Percentiles rank a stretch among this genome's conserved stretches.
phyloP scores from a whole-genome alignment of 92 coral and sea anemone species.

The Phenganax subtilis region DNA sequence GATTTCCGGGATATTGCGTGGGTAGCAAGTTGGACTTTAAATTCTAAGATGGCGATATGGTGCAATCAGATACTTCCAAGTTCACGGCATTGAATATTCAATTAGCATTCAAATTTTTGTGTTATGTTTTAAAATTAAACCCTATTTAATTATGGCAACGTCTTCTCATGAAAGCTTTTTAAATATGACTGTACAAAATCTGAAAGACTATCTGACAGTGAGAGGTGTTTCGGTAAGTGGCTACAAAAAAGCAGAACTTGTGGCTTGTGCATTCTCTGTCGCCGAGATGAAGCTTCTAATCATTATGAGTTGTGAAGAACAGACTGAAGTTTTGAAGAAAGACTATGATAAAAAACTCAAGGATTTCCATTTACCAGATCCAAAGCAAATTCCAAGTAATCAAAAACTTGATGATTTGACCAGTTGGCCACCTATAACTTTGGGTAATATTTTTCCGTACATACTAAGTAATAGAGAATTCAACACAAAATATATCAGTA shows the following conservation, averaged over 20 bases:
- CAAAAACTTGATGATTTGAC: constrained; percentile 17
- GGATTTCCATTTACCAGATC: constrained; percentile 11
- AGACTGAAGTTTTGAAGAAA: constrained; percentile 1
- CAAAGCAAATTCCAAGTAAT: constrained; percentile 6
- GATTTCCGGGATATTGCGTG: constrained; percentile 27
- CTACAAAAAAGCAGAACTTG: constrained; percentile 16
- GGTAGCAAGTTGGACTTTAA: constrained; percentile 1
- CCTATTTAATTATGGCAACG: background rate
- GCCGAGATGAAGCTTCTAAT: constrained; percentile 18
- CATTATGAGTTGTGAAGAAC: constrained; percentile 15
- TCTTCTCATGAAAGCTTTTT: constrained; percentile 9
- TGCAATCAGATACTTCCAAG: too few species aligned
- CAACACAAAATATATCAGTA: constrained; percentile 12
- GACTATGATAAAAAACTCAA: constrained; percentile 18
- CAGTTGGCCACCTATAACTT: constrained; percentile 11
- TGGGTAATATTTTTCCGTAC: constrained; percentile 18
- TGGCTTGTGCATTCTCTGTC: constrained; percentile 4
- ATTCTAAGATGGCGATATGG: constrained; percentile 11
- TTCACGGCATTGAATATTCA: too few species aligned
- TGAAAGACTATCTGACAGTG: constrained; percentile 4
- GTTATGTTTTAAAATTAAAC: background rate
- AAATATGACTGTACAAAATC: constrained; percentile 9
- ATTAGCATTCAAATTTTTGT: background rate
- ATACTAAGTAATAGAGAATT: constrained; percentile 10
- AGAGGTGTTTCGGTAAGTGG: constrained; percentile 19